These are phyloP conservation scores for Abrostola tripartita DNA, from an alignment of 2,888 invertebrate genomes.

Conservation along the genomic window DNA sequence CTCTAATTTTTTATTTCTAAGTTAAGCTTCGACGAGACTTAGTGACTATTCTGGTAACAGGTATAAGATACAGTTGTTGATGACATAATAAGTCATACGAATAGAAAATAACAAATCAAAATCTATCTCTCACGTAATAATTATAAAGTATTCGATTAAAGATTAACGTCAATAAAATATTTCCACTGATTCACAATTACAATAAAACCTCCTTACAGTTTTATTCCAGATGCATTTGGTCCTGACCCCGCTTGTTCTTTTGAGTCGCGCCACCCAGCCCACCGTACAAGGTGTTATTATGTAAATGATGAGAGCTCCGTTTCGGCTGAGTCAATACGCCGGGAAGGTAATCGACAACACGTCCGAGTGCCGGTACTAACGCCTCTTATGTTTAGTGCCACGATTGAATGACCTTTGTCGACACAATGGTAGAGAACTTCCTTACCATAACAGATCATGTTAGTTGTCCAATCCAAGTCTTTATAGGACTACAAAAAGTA, in stretches of 20 bases:
- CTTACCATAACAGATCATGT: background rate
- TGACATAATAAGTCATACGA: too few species aligned
- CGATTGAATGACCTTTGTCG: slow-evolving; percentile 69
- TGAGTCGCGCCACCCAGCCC: slow-evolving; percentile 54
- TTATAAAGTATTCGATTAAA: too few species aligned
- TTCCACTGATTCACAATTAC: too few species aligned
- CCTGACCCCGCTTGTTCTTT: slow-evolving; percentile 33
- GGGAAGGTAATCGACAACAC: slow-evolving; percentile 84
- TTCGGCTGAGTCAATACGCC: slow-evolving; percentile 86
- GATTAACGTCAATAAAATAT: too few species aligned
- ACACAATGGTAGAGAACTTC: slow-evolving; percentile 35
- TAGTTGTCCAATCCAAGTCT: background rate
- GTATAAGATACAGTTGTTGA: background rate
- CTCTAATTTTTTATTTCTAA: background rate
- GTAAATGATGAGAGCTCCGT: slow-evolving; percentile 87
- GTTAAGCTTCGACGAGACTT: background rate
- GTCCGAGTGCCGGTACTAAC: slow-evolving; percentile 68
- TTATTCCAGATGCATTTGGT: background rate
- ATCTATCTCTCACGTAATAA: too few species aligned
- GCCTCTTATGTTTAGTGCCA: slow-evolving; percentile 58
- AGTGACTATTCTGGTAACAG: background rate
- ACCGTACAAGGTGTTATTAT: slow-evolving; percentile 85
- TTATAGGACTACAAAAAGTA: background rate
- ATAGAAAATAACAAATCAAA: too few species aligned
- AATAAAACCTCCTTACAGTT: background rate